phyloP scores from a whole-genome alignment of 2,797 vertebrate genomes.

The Nasua narica region DNA sequence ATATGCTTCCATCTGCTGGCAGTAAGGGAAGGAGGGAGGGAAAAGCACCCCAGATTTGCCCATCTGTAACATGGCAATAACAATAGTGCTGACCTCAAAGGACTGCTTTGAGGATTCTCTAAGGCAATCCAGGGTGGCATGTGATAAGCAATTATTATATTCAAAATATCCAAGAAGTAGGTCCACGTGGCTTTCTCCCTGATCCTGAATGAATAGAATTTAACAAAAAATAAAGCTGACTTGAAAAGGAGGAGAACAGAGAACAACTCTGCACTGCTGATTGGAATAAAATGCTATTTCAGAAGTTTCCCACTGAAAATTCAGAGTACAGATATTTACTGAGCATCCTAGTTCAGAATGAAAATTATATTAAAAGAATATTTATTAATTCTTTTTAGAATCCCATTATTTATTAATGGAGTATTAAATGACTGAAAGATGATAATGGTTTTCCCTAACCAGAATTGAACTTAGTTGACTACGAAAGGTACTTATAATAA shows the following conservation, averaged over 20 bases:
- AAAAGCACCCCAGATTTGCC: background rate
- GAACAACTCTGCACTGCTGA: background rate
- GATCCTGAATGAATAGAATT: background rate
- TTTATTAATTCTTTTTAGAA: constrained; percentile 9
- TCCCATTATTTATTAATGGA: background rate
- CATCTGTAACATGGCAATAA: background rate
- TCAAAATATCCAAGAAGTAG: background rate
- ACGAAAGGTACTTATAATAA: background rate
- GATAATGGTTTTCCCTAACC: background rate
- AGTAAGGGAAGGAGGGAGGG: constrained; percentile 73
- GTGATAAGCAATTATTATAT: background rate
- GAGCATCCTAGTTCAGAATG: background rate
- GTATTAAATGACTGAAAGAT: background rate
- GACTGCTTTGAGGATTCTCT: background rate
- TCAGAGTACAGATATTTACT: constrained; percentile 3
- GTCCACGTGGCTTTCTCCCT: background rate
- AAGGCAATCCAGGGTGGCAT: background rate
- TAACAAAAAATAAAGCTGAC: background rate
- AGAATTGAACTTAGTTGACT: background rate
- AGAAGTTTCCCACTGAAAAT: background rate
- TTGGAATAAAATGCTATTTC: background rate
- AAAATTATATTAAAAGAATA: background rate
- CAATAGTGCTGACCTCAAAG: background rate
- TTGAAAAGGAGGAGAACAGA: constrained; percentile 1
- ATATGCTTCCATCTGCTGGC: constrained; percentile 80